Percentiles rank a stretch among this genome's conserved stretches.
phyloP scores from a whole-genome alignment of 2,888 invertebrate species.

The Limnephilus rhombicus region DNA sequence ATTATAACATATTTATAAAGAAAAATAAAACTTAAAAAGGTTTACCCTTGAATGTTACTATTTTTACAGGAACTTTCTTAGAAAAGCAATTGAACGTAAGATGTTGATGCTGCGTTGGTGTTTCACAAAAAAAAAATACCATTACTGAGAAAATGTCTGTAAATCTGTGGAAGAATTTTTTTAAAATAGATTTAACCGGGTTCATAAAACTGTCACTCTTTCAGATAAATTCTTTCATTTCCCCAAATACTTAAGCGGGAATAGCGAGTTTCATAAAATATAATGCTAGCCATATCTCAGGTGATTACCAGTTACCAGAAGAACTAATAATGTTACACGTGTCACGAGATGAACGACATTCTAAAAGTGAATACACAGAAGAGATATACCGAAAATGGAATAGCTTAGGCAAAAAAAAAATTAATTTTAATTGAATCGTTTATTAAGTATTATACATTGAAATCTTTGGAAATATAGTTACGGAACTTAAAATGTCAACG shows the following conservation, averaged over 20 bases:
- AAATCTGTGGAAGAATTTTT: neutral
- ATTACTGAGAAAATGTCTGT: neutral
- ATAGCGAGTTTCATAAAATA: neutral
- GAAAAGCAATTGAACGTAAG: neutral
- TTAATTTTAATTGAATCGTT: too few species aligned
- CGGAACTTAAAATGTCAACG: too few species aligned
- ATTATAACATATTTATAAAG: neutral
- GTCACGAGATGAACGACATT: neutral
- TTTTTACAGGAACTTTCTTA: neutral
- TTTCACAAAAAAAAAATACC: neutral
- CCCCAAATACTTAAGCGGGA: neutral
- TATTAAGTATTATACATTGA: too few species aligned
- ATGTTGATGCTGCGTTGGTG: neutral
- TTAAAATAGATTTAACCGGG: neutral
- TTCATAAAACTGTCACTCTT: neutral
- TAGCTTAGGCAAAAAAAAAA: too few species aligned
- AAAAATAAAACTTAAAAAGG: neutral
- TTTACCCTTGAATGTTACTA: neutral
- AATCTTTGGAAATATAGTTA: too few species aligned
- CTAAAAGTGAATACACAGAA: conserved; percentile 1
- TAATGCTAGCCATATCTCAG: neutral
- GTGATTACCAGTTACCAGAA: conserved; percentile 12
- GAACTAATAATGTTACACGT: conserved; percentile 31
- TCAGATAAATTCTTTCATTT: neutral
- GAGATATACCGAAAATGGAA: too few species aligned